These are phyloP conservation scores for Tipula helvola DNA, from an alignment of 2,888 invertebrate genomes.

Conservation along the genomic window DNA sequence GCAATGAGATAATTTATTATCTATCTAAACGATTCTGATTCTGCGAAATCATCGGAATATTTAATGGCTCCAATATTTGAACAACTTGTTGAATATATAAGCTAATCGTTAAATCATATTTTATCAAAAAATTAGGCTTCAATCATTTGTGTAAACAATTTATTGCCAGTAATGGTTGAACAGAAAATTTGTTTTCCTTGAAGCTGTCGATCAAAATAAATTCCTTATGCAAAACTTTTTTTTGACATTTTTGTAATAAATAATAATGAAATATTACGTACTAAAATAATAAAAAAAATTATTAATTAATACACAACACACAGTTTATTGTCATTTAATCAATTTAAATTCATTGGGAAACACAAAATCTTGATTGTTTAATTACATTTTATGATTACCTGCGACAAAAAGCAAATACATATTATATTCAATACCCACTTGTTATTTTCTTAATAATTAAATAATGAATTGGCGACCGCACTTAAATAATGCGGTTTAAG, in stretches of 20 bases:
- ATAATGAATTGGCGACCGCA: background rate
- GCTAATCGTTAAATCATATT: too few species aligned
- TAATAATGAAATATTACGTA: background rate
- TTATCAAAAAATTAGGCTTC: too few species aligned
- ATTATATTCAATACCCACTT: background rate
- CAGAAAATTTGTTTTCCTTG: background rate
- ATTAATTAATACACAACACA: background rate
- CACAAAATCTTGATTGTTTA: background rate
- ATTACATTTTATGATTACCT: background rate
- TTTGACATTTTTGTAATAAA: background rate
- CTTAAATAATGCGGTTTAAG: background rate
- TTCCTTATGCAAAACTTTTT: background rate
- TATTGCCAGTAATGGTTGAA: too few species aligned
- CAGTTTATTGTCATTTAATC: background rate
- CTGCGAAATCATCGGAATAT: too few species aligned
- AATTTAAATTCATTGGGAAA: background rate
- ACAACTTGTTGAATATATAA: too few species aligned
- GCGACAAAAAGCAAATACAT: background rate
- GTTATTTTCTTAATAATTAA: background rate
- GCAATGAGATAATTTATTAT: too few species aligned
- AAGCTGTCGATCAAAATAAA: background rate
- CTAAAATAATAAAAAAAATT: background rate
- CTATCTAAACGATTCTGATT: too few species aligned
- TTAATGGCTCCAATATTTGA: too few species aligned
- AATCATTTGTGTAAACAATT: too few species aligned